Conservation (phyloP, 2,113 vertebrate genomes). For the Aptenodytes patagonicus region DNA sequence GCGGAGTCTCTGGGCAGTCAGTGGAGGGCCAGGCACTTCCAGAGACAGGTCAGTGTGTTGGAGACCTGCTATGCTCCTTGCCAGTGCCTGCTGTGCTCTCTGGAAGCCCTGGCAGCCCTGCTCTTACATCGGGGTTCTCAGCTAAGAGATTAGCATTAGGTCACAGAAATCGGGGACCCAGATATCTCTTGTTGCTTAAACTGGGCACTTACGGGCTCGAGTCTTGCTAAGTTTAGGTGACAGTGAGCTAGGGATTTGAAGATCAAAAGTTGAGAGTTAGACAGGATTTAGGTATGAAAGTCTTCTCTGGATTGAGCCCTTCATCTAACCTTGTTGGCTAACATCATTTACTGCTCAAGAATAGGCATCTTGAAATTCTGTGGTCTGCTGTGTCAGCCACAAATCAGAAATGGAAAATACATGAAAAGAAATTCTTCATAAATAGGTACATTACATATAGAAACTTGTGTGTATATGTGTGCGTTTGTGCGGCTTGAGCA, state of each 20-base stretch:
- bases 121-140: background rate
- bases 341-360: slow-evolving; percentile 10
- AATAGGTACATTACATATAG: background rate
- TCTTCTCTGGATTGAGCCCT: background rate
- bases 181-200: background rate
- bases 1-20: background rate
- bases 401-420: background rate
- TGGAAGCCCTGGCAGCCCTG: background rate
- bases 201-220: background rate
- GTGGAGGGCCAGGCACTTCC: background rate
- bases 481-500: background rate
- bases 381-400: background rate
- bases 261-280: background rate
- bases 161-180: background rate
- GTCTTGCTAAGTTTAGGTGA: background rate
- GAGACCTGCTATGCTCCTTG: background rate
- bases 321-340: background rate
- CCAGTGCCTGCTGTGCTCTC: background rate
- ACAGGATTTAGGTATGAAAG: background rate
- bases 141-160: background rate
- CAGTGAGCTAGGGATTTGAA: background rate
- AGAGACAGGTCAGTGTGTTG: background rate
- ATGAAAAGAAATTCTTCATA: background rate
- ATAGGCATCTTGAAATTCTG: slow-evolving; percentile 53
- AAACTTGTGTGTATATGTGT: background rate